Evolutionary conservation across 2,888 invertebrate species (phyloP), one percentile per base, ranked within the genome.

Genomic region (Leptarthrus brevirostris): DNA sequence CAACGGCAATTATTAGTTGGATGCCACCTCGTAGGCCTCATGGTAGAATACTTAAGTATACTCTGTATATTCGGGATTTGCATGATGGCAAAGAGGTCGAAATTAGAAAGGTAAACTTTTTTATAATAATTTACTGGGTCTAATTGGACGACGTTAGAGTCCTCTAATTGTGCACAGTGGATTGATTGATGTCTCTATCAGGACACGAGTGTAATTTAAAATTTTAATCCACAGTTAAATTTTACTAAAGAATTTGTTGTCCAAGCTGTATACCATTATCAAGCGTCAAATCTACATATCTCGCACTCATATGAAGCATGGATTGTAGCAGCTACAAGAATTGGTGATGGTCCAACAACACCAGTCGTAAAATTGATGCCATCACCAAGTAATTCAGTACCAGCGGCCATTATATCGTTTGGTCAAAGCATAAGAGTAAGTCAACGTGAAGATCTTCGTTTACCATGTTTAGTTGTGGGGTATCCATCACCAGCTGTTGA

Each of bases 1-100:
- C 87, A 54, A 86, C 88, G 10, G 87, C 90, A 18, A 86, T 90
- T 74, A 87, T 90, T 36, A 88, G 89, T 74, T 91, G 91, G 91
- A 82, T 88, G 75, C 88, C 89, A n/a, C 91, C 91, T 2, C 81
- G 86, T 18, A 86, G 88, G 12, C 87, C 88, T 0, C 91, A 91
- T 80, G 91, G 91, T 1, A 80, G 88, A 74, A 85, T 91, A 8
- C 88, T 86, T 20, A 88, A 88, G 78, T 91, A 90, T 81, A 89
- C 87, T 73, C 86, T 91, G 58, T 89, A 89, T 79, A 87, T 88
- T 75, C 84, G 87, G 16, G 85, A 86, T n/a, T 79, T 87, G 76
- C 87, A 87, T 76, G 86, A 87, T 77, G 87, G 86, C n/a, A 86
- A 86, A 78, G 87, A 87, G 79, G 78, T 86, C 56, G 87, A 86